Base-by-base conservation (phyloP, 2,113 vertebrate genomes). In the Bubo blakistoni region DNA sequence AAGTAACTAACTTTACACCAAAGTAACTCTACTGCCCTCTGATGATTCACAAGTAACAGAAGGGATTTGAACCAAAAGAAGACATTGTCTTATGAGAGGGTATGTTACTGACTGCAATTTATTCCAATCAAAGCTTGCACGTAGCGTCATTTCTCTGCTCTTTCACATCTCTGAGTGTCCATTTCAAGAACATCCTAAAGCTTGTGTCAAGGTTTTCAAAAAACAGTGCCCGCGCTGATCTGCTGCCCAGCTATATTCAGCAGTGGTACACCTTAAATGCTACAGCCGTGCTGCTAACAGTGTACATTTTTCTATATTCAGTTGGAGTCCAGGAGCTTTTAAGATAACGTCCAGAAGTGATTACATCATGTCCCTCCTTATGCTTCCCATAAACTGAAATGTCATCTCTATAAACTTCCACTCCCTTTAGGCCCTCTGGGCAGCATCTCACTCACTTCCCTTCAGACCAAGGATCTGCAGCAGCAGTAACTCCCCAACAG, bases 331-430 rank as follows among this genome's bases (percentile, higher is more conserved):
- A 69, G 61, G 5, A 89, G 57, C 40, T 65, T 79, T 81, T 78
- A 95, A 84, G 69, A 91, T 77, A 79, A 79, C 16, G 10, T 51
- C 46, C 83, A 89, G 73, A 77, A 89, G 32, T 85, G 46, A 85
- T 85, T 95, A 67, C 26, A 65, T 86, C 74, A 76, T 82, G 29
- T 46, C 40, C 44, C 76, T 95, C 34, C 34, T 89, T 71, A 76
- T 65, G 58, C 30, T 81, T 81, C 55, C 59, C 83, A 82, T 94
- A 92, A 97, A 92, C 40, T 81, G 49, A 97, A 95, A 97, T 91
- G 89, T 76, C 94, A 89, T 58, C 30, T 81, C 83, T 78, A 80
- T 92, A 95, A 97, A 89, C 57, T 91, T 57, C 40, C 58, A 76
- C 24, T 76, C n/a, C 65, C 25, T 72, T 77, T 32, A 84, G 72